phyloP scores from a whole-genome alignment of 2,888 invertebrate species.

The Yponomeuta cagnagella region DNA sequence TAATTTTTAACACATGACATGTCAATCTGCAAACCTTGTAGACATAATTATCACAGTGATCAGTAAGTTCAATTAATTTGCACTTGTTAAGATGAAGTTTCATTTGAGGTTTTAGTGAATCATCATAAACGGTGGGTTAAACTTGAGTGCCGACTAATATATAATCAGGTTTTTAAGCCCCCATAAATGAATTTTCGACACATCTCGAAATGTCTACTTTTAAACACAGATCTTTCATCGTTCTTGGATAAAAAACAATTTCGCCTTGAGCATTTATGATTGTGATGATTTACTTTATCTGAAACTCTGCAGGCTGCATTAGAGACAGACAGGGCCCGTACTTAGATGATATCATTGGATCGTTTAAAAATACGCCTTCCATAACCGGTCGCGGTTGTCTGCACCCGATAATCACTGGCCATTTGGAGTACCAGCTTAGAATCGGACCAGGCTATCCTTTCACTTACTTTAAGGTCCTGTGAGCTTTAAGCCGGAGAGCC shows the following conservation, averaged over 20 bases:
- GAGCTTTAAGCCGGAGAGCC: neutral
- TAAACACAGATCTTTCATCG: too few relatives aligned
- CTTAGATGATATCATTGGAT: constrained; percentile 12
- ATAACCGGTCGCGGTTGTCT: constrained; percentile 10
- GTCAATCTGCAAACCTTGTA: too few relatives aligned
- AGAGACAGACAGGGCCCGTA: neutral
- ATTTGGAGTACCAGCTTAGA: constrained; percentile 3
- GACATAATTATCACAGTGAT: neutral
- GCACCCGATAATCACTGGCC: constrained; percentile 12
- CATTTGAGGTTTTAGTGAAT: neutral
- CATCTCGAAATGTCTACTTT: too few relatives aligned
- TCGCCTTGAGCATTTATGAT: neutral
- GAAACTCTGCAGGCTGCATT: neutral
- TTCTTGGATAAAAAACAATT: too few relatives aligned
- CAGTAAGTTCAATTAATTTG: neutral
- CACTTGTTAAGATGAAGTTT: neutral
- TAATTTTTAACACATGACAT: neutral
- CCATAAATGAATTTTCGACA: too few relatives aligned
- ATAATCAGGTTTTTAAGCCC: too few relatives aligned
- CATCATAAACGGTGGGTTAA: neutral
- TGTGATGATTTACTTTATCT: neutral
- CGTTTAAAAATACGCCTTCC: constrained; percentile 12
- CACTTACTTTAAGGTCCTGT: neutral
- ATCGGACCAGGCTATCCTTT: neutral
- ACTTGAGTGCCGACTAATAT: neutral